phyloP scores from a whole-genome alignment of 2,797 vertebrate species.

The Manis crassicaudata region DNA sequence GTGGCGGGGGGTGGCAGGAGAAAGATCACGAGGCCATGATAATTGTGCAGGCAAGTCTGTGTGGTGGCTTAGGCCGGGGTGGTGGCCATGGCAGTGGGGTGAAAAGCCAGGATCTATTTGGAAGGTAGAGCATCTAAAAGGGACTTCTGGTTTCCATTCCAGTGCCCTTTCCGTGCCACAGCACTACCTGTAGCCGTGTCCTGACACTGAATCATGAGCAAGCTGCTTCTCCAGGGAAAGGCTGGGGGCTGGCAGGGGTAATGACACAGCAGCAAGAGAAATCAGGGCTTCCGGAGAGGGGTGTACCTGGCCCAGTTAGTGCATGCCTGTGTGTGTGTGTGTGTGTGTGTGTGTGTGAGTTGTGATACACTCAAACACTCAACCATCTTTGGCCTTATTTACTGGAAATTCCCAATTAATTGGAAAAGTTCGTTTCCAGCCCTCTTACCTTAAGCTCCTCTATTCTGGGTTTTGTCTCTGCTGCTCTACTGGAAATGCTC shows the following conservation, averaged over 20 bases:
- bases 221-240: neutral
- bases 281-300: neutral
- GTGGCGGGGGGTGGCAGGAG: too few relatives aligned
- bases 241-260: neutral
- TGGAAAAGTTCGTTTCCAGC: neutral
- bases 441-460: neutral
- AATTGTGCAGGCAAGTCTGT: rapidly evolving
- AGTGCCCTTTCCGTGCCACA: too few relatives aligned
- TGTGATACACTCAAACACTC: neutral
- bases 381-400: neutral
- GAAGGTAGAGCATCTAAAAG: neutral
- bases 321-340: neutral
- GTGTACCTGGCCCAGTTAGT: too few relatives aligned
- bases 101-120: neutral
- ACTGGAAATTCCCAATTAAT: too few relatives aligned
- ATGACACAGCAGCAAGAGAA: neutral
- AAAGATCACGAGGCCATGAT: neutral
- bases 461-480: neutral
- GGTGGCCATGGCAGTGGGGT: rapidly evolving
- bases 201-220: neutral
- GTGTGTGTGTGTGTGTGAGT: neutral
- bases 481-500: rapidly evolving
- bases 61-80: neutral
- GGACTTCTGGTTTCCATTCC: neutral
- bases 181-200: too few relatives aligned